A percentile compares a stretch with the other conserved stretches of the same genome.
phyloP scores from a whole-genome alignment of 2,113 vertebrate species.

The Pitta sordida region DNA sequence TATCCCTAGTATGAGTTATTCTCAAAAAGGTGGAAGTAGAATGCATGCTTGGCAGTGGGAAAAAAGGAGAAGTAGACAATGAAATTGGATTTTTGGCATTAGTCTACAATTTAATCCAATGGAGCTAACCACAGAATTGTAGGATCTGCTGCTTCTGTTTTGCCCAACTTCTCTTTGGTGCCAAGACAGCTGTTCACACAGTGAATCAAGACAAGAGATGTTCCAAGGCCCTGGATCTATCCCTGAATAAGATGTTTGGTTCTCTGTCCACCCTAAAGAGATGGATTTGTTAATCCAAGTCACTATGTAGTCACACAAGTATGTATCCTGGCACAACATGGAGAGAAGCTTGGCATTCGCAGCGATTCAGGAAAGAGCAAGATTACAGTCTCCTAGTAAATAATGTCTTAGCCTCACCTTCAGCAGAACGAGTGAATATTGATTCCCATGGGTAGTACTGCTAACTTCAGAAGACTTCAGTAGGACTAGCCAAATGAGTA shows the following conservation, averaged over 20 bases:
- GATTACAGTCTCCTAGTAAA: neutral
- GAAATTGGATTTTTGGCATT: neutral
- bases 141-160: neutral
- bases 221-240: neutral
- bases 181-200: neutral
- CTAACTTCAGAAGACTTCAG: neutral
- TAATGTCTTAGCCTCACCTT: neutral
- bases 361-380: neutral
- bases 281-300: neutral
- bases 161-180: neutral
- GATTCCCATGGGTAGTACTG: neutral
- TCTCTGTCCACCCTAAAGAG: neutral
- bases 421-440: neutral
- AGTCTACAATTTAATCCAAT: neutral
- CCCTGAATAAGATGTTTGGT: neutral
- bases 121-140: neutral
- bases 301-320: neutral
- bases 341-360: neutral
- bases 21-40: neutral
- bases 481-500: neutral
- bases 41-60: neutral
- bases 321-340: neutral
- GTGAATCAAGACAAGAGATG: neutral
- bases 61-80: neutral
- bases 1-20: neutral